Evolutionary conservation across 2,797 vertebrate species (phyloP).

Genomic region (Lates japonicus): DNA sequence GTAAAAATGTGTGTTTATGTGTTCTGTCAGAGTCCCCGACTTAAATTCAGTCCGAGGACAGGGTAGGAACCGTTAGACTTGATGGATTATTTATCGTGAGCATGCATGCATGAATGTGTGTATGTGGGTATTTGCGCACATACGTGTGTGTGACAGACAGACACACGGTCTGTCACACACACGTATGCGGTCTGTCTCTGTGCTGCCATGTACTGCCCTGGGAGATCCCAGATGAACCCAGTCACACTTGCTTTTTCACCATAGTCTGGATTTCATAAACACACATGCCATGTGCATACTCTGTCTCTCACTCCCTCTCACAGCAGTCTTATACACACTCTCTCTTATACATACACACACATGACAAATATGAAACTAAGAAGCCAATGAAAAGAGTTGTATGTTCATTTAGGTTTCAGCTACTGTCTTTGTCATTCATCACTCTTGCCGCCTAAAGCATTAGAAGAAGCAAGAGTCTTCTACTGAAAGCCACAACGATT

Average conservation of each 20-base stretch:
- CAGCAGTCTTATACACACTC: conserved; percentile 3
- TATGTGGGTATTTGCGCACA: background rate
- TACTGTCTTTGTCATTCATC: conserved; percentile 20
- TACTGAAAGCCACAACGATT: conserved; percentile 31
- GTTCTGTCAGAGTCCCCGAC: conserved; percentile 14
- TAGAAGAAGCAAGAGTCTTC: conserved; percentile 4
- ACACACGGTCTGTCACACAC: background rate
- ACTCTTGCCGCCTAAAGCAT: conserved; percentile 26
- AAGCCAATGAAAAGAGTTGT: conserved; percentile 18
- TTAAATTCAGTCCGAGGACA: conserved; percentile 1
- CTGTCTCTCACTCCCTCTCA: conserved; percentile 2
- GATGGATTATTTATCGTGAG: conserved; percentile 16
- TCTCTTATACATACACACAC: background rate
- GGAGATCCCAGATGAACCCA: conserved; percentile 38
- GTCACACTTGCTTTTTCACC: conserved; percentile 25
- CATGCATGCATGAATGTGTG: background rate
- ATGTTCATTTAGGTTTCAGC: conserved; percentile 10
- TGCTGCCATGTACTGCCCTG: conserved; percentile 14
- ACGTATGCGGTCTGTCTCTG: background rate
- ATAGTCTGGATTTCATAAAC: conserved; percentile 42
- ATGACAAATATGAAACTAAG: conserved; percentile 4
- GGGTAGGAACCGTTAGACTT: background rate
- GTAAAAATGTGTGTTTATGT: conserved; percentile 14
- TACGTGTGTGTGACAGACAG: too few relatives aligned
- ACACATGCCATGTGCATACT: conserved; percentile 8